Conservation (phyloP, 2,797 vertebrate species). For the Xiphorhynchus erythropygius region DNA sequence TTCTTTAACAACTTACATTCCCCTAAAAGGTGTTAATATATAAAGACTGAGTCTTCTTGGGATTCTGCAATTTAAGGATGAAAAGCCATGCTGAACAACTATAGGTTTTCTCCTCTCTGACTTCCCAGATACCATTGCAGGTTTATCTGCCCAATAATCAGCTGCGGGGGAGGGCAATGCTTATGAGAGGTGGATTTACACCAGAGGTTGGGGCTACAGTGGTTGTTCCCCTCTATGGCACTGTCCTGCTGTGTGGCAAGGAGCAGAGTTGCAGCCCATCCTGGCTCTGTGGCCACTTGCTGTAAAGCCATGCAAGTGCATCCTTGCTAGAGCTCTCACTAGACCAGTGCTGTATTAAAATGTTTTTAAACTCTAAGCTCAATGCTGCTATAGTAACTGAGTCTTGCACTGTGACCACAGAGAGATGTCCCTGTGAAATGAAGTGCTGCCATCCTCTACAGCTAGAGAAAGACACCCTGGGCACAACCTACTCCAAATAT, state of each 20-base stretch:
- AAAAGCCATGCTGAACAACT: not conserved
- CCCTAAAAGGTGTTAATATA: not conserved
- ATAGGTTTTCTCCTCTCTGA: not conserved
- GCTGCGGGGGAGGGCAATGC: not conserved
- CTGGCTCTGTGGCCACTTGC: not conserved
- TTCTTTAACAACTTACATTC: not conserved
- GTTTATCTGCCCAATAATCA: not conserved
- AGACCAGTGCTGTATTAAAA: not conserved
- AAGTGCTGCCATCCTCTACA: not conserved
- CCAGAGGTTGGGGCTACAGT: rapidly evolving
- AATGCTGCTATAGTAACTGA: not conserved
- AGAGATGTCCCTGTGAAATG: not conserved
- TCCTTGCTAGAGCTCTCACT: not conserved
- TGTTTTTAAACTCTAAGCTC: not conserved
- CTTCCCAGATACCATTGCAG: not conserved
- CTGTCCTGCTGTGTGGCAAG: rapidly evolving
- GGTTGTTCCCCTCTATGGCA: not conserved
- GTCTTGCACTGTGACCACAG: not conserved
- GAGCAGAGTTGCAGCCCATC: not conserved
- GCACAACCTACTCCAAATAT: not conserved
- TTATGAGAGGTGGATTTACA: not conserved
- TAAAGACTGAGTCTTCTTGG: not conserved
- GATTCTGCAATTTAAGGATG: not conserved
- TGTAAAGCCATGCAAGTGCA: not conserved
- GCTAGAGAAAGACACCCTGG: not conserved